These are phyloP conservation scores for Bucco capensis DNA, from an alignment of 2,113 vertebrate genomes.

Conservation along the genomic window DNA sequence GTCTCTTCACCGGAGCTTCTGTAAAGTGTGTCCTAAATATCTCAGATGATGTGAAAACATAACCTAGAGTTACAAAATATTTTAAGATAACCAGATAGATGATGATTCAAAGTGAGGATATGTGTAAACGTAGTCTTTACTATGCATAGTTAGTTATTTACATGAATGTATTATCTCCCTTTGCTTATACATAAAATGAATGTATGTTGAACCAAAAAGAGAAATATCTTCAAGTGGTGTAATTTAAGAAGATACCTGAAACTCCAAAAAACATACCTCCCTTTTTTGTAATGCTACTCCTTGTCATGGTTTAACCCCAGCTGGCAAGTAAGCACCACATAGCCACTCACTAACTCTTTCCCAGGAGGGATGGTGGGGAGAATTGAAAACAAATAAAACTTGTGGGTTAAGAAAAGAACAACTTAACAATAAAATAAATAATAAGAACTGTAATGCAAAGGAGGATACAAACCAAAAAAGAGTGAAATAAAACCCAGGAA, in stretches of 20 bases:
- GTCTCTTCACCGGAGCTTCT: neutral
- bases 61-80: neutral
- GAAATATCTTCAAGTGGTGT: neutral
- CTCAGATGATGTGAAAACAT: neutral
- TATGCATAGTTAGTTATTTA: neutral
- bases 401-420: neutral
- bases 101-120: neutral
- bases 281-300: neutral
- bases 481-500: neutral
- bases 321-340: neutral
- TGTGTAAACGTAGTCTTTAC: neutral
- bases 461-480: neutral
- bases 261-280: neutral
- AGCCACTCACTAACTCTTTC: neutral
- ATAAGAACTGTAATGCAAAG: neutral
- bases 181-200: neutral
- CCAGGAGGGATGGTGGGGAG: neutral
- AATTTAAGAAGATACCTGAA: conserved; percentile 3
- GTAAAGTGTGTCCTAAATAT: neutral
- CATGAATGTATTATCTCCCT: neutral
- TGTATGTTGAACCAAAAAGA: neutral
- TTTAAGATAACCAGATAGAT: neutral
- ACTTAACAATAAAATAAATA: neutral
- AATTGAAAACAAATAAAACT: neutral
- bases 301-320: neutral